Conservation (phyloP, 2,113 vertebrate genomes). For the Zosterops pallidus region DNA sequence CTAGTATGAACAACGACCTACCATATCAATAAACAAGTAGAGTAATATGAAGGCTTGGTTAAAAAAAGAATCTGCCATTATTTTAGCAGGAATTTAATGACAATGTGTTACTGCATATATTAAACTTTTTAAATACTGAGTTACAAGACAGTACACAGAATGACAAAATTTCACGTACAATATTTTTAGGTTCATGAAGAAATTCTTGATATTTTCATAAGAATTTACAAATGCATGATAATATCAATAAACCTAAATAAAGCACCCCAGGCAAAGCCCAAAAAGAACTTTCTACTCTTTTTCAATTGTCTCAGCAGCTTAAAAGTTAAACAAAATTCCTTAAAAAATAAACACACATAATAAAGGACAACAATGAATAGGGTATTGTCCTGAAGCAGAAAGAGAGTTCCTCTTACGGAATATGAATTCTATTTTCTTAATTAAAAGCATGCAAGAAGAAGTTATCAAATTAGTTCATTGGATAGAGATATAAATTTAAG, state of each 20-base stretch:
- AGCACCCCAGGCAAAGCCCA: background rate
- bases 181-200: background rate
- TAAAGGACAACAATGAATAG: conserved; percentile 1
- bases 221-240: background rate
- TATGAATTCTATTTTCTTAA: conserved; percentile 23
- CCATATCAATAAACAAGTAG: background rate
- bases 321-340: background rate
- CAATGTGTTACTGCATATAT: background rate
- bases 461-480: conserved; percentile 53
- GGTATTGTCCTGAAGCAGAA: conserved; percentile 25
- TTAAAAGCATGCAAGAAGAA: conserved; percentile 56
- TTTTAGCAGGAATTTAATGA: background rate
- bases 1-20: background rate
- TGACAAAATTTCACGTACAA: background rate
- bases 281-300: background rate
- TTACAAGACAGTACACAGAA: background rate
- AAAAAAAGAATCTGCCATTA: background rate
- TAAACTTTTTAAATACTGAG: background rate
- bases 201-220: background rate
- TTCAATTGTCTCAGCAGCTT: background rate
- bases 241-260: background rate
- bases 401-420: conserved; percentile 13
- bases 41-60: background rate
- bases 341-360: background rate
- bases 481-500: conserved; percentile 12